phyloP scores from a whole-genome alignment of 2,113 vertebrate species.

The Amia ocellicauda region DNA sequence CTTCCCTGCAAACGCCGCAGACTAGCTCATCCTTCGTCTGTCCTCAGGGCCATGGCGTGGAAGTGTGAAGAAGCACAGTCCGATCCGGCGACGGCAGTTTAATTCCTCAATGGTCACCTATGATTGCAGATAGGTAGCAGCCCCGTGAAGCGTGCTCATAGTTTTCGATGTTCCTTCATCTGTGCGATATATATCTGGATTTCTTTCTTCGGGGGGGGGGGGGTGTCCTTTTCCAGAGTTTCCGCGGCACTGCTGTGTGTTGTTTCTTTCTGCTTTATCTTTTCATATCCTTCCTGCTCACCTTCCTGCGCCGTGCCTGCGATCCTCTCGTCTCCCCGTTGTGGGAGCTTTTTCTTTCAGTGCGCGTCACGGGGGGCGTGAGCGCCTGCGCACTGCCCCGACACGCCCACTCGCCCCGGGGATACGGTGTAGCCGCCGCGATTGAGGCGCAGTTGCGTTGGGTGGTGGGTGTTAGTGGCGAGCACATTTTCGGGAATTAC shows the following conservation, averaged over 20 bases:
- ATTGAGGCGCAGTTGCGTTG: background rate
- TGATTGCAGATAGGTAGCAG: conserved; percentile 17
- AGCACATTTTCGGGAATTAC: too few species aligned
- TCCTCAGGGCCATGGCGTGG: conserved; percentile 46
- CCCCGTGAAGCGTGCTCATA: conserved; percentile 25
- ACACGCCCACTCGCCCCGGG: conserved; percentile 31
- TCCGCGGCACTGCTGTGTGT: conserved; percentile 1
- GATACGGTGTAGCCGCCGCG: conserved; percentile 8
- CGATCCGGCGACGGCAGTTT: conserved; percentile 5
- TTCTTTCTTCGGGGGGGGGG: background rate
- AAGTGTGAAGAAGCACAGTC: conserved; percentile 15
- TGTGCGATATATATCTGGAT: background rate
- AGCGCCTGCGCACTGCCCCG: conserved; percentile 53
- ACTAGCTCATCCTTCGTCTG: conserved; percentile 50
- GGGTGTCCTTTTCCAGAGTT: conserved; percentile 14
- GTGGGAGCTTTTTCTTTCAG: conserved; percentile 46
- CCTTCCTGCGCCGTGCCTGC: conserved; percentile 23
- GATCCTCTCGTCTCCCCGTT: conserved; percentile 42
- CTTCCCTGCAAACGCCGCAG: conserved; percentile 15
- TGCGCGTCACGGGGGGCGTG: conserved; percentile 49
- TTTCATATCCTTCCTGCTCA: conserved; percentile 20
- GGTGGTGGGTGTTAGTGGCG: background rate
- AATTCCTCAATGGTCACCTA: conserved; percentile 19
- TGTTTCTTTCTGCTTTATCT: conserved; percentile 6
- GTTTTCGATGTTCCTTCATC: conserved; percentile 21